These are phyloP conservation scores for Sminthurides bifidus DNA, from an alignment of 1,140 invertebrate genomes.

Conservation along the genomic window DNA sequence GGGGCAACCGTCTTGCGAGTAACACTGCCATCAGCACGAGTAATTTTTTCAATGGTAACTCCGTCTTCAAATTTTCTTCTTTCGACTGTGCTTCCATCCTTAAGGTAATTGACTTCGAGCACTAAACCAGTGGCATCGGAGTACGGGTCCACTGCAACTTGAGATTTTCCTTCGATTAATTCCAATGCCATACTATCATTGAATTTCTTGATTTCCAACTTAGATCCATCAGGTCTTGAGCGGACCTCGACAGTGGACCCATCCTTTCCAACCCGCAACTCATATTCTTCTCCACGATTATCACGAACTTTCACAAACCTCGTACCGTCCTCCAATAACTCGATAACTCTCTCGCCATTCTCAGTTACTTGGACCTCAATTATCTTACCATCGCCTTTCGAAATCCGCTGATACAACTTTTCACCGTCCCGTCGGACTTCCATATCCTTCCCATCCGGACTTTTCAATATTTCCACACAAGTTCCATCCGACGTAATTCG, in stretches of 20 bases:
- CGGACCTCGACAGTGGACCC: neutral
- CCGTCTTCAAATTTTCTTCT: neutral
- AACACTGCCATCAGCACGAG: no score
- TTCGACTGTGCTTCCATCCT: neutral
- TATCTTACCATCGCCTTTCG: neutral
- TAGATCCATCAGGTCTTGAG: neutral
- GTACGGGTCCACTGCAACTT: no score
- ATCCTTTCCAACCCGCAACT: no score
- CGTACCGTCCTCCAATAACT: no score
- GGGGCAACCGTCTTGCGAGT: no score
- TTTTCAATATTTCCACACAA: neutral
- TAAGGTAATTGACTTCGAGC: neutral
- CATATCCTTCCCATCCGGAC: neutral
- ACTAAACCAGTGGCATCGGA: no score
- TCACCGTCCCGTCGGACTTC: neutral
- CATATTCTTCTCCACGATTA: no score
- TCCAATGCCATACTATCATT: neutral
- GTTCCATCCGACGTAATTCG: neutral
- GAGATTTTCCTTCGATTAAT: neutral
- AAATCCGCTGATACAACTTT: neutral
- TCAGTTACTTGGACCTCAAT: neutral
- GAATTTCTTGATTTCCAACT: neutral
- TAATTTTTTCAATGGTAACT: no score
- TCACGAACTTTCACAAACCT: no score
- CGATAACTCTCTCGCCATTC: neutral